A percentile compares a stretch with the other conserved stretches of the same genome.
Conservation (phyloP, 2,113 vertebrate species). For the Myotis yumanensis region DNA sequence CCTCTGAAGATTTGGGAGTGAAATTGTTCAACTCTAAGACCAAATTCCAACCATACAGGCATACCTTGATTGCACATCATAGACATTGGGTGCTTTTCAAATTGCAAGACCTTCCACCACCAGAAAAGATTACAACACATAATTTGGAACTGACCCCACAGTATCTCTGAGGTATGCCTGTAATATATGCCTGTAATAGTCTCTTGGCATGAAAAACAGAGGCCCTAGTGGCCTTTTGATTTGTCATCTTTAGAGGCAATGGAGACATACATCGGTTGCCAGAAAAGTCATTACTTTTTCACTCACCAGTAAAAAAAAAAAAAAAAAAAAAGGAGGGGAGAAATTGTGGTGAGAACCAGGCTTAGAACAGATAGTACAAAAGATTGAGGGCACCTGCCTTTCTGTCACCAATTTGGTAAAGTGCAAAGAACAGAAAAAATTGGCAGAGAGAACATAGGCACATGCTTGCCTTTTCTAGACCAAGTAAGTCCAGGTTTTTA, state of each 20-base stretch:
- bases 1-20: background rate
- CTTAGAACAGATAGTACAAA: constrained; percentile 1
- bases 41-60: background rate
- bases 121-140: background rate
- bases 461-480: background rate
- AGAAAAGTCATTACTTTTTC: constrained; percentile 34
- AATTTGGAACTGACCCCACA: background rate
- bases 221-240: background rate
- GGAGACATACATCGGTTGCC: background rate
- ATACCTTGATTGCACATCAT: background rate
- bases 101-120: background rate
- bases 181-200: background rate
- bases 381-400: constrained; percentile 7
- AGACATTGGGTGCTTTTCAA: background rate
- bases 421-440: constrained; percentile 24
- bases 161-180: background rate
- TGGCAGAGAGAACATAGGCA: background rate
- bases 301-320: background rate
- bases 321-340: no score
- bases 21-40: background rate
- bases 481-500: background rate
- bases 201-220: background rate
- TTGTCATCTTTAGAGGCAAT: background rate
- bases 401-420: background rate
- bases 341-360: background rate